Evolutionary conservation across 2,888 invertebrate genomes (phyloP).

Genomic region (Limnephilus auricula): DNA sequence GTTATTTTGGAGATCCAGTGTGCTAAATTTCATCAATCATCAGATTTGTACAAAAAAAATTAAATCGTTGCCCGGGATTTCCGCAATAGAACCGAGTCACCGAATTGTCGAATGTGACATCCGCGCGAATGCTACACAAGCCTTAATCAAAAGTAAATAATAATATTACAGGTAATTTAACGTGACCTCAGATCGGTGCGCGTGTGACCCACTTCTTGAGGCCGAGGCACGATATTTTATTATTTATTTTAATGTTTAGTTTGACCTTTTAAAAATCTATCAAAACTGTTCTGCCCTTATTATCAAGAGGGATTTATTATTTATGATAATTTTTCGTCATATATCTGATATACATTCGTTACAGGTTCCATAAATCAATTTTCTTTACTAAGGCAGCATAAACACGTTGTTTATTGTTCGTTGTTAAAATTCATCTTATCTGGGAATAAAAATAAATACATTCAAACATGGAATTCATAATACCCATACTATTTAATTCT

Average conservation of each 20-base stretch:
- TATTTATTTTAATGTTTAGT: not conserved
- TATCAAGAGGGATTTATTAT: not conserved
- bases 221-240: not conserved
- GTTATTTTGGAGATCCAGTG: too few species aligned
- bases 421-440: not conserved
- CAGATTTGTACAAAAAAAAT: too few species aligned
- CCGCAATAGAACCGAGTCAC: not conserved
- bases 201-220: not conserved
- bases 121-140: not conserved
- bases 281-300: not conserved
- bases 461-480: not conserved
- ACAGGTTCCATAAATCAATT: not conserved
- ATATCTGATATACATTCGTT: not conserved
- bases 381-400: not conserved
- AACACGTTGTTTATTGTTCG: not conserved
- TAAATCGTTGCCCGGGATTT: too few species aligned
- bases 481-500: too few species aligned
- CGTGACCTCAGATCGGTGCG: not conserved
- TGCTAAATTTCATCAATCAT: too few species aligned
- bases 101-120: not conserved
- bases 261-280: not conserved
- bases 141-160: not conserved
- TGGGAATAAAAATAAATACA: not conserved
- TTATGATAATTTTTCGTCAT: not conserved
- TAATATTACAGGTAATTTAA: not conserved